A percentile compares a stretch with the other conserved stretches of the same genome.
These are phyloP conservation scores for Allolobophora icterica DNA, from an alignment of 2,888 invertebrate genomes.

Conservation along the genomic window DNA sequence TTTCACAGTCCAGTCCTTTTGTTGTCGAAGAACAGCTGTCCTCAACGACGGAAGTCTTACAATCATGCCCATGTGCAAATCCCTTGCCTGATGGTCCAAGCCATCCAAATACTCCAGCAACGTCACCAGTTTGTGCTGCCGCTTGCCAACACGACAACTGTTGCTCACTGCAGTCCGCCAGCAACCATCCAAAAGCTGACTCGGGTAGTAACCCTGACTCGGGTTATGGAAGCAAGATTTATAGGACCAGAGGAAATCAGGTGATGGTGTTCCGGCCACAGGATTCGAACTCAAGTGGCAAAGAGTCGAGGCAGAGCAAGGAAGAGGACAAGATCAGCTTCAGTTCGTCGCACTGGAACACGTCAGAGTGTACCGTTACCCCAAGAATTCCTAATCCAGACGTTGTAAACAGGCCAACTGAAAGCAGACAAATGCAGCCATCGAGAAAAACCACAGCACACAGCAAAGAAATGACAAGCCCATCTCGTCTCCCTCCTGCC, in stretches of 20 bases:
- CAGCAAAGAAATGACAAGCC: not conserved
- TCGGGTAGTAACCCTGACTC: slow-evolving; percentile 72
- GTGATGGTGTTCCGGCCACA: not conserved
- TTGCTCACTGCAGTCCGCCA: not conserved
- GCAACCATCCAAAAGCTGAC: slow-evolving; percentile 53
- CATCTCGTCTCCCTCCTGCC: not conserved
- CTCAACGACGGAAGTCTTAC: not conserved
- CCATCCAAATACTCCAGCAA: not conserved
- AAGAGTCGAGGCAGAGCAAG: slow-evolving; percentile 3
- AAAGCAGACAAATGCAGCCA: not conserved
- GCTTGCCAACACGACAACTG: not conserved
- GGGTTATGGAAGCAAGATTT: slow-evolving; percentile 83
- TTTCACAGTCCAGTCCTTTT: not conserved
- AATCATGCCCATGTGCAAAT: not conserved
- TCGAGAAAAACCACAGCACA: not conserved
- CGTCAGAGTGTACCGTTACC: not conserved
- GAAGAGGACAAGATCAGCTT: not conserved
- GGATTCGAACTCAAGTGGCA: not conserved
- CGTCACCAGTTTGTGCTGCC: not conserved
- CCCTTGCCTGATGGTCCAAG: not conserved
- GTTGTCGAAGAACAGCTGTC: not conserved
- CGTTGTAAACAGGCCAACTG: not conserved
- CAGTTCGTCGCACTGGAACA: not conserved
- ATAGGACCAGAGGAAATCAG: slow-evolving; percentile 55
- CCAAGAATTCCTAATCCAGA: not conserved